These are phyloP conservation scores for Limnephilus rhombicus DNA, from an alignment of 2,888 invertebrate species.

Conservation along the genomic window DNA sequence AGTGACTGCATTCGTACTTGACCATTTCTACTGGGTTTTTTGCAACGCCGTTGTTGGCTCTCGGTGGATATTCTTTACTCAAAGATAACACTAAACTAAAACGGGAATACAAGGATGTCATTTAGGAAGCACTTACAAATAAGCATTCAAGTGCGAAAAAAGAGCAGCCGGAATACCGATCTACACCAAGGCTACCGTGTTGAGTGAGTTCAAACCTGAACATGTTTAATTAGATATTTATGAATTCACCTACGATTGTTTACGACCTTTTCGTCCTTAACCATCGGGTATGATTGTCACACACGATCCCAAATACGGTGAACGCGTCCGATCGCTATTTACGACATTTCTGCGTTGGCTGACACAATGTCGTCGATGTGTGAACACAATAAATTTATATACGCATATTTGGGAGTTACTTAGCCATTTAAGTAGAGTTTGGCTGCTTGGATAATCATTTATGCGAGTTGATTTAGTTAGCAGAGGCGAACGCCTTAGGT, in stretches of 20 bases:
- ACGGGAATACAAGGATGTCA: neutral
- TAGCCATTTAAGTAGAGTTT: constrained; percentile 32
- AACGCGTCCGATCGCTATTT: neutral
- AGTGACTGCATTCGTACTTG: too few species aligned
- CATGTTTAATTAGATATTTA: neutral
- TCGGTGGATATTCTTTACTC: too few species aligned
- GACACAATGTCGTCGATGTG: constrained; percentile 47
- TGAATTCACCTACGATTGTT: neutral
- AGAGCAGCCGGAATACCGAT: neutral
- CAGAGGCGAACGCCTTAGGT: constrained; percentile 39
- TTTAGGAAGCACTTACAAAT: neutral
- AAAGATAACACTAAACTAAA: too few species aligned
- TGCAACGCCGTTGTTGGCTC: too few species aligned
- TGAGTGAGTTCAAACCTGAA: neutral
- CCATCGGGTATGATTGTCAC: neutral
- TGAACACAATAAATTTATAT: constrained; percentile 52
- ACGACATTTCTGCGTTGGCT: constrained; percentile 37
- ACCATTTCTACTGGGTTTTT: too few species aligned
- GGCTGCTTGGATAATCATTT: constrained; percentile 61
- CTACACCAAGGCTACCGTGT: neutral
- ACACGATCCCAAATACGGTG: neutral
- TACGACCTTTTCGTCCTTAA: neutral
- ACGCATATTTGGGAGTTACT: constrained; percentile 52
- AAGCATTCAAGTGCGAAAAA: neutral
- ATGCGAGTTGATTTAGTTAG: constrained; percentile 63